Percentiles rank a stretch among this genome's conserved stretches.
These are phyloP conservation scores for Microchrysa polita DNA, from an alignment of 2,888 invertebrate genomes.

Conservation along the genomic window DNA sequence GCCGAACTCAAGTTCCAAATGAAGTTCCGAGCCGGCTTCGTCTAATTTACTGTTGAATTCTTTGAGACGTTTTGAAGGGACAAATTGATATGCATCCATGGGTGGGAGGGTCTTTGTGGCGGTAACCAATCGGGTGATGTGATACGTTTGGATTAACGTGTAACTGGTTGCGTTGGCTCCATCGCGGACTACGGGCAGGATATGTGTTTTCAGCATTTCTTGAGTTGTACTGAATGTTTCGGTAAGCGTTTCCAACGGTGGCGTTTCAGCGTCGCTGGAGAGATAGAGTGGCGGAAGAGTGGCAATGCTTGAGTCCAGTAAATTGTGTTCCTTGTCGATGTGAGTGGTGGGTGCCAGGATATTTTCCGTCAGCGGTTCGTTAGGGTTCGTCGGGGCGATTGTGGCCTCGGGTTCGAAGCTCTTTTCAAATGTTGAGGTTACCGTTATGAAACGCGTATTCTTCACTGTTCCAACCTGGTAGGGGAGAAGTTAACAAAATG, in stretches of 20 bases:
- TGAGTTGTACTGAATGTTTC: slow-evolving; percentile 94
- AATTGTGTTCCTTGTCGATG: slow-evolving; percentile 75
- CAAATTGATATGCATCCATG: slow-evolving; percentile 86
- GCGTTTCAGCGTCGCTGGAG: slow-evolving; percentile 81
- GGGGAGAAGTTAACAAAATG: too few relatives aligned
- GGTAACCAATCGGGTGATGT: slow-evolving; percentile 85
- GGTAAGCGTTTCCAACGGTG: slow-evolving; percentile 86
- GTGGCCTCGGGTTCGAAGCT: slow-evolving; percentile 71
- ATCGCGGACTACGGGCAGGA: slow-evolving; percentile 82
- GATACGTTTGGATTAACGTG: slow-evolving; percentile 89
- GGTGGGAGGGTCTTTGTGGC: slow-evolving; percentile 91
- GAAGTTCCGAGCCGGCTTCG: slow-evolving; percentile 88
- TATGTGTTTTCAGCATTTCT: slow-evolving; percentile 86
- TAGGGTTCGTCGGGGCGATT: slow-evolving; percentile 70
- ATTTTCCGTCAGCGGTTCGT: slow-evolving; percentile 87
- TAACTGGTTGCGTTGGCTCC: slow-evolving; percentile 78
- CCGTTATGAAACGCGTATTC: slow-evolving; percentile 87
- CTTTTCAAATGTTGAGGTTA: slow-evolving; percentile 87
- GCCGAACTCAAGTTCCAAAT: slow-evolving; percentile 85
- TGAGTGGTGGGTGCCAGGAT: slow-evolving; percentile 82
- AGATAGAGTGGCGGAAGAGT: slow-evolving; percentile 84
- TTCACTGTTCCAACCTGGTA: slow-evolving; percentile 84
- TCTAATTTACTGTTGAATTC: slow-evolving; percentile 89
- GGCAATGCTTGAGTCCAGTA: slow-evolving; percentile 80
- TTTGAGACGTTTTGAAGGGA: slow-evolving; percentile 84